Base-by-base conservation (phyloP, 2,888 invertebrate species). In the Lampropteryx suffumata region DNA sequence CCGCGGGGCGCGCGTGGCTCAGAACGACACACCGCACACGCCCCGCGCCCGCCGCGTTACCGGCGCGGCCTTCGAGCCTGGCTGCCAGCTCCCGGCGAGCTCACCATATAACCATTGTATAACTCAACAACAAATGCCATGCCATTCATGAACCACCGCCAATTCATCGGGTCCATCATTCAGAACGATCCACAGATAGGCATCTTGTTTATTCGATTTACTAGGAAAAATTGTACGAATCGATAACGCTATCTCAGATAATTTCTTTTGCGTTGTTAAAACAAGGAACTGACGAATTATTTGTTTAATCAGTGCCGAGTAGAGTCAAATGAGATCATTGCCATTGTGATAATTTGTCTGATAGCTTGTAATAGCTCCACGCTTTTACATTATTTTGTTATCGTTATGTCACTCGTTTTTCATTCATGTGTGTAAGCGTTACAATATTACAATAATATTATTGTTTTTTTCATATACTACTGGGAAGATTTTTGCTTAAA, bases 1-100 rank as follows among this genome's bases (percentile, higher is more conserved):
- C 78, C 71, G 83, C 78, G 82, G 78, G 82, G 83, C 83, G 84
- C 85, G 85, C 82, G 87, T 84, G 85, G 86, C 57, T 45, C 50
- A 78, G 75, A 37, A 41, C 26, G 48, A 79, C 81, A 82, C 73
- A 75, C 76, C 81, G 82, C 73, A 75, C 76, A 74, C 79, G 84
- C 84, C 81, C 82, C 82, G 84, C 82, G 76, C 72, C 69, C 74
- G 68, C 78, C 84, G 83, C 88, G 50, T 4, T 24, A 7, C 42
- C 34, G 33, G 79, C 68, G 28, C 49, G 59, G 59, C 61, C 59
- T 59, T 59, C 61, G 10, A 30, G 48, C 49, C 42, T 7, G 33
- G n/a, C 24, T 14, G 40, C 39, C 45, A 30, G 35, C 47, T 47
- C 44, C 55, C 29, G 21, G 9, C 33, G 12, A 35, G 11, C 32